Evolutionary conservation across 2,113 vertebrate genomes (phyloP), one percentile per base, ranked within the genome.

Genomic region (Agapornis roseicollis): DNA sequence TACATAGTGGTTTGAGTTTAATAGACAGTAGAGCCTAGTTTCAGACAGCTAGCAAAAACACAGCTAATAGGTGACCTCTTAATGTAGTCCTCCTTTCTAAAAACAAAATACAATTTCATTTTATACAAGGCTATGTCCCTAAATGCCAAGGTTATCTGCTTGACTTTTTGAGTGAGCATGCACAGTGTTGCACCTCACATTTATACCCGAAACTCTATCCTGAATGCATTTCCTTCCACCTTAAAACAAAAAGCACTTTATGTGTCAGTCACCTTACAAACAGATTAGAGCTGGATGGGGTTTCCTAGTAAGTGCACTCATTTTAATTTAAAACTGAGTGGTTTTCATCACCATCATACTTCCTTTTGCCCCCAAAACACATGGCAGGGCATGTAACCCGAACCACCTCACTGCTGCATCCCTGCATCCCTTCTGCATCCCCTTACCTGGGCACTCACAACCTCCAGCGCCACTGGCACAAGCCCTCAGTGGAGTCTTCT

Each of bases 71-170:
- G 98, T 98, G 98, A 98, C 98, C 97, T 98, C 97, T 98, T 98
- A 98, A 99, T 98, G 98, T 96, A 98, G 98, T 98, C 96, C 96
- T 92, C 94, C 95, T 98, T 97, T 92, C 90, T 85, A 95, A 97
- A 98, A 92, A 97, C 90, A 96, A 98, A 98, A 98, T 93, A 97
- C 94, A 93, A 95, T 96, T 97, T 91, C 72, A 19, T 94, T 97
- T 97, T 92, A 95, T 92, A 64, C 94, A 82, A 93, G 96, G 85
- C 95, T 96, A 83, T 84, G 87, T 97, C 98, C 98, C 98, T 97
- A 98, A 99, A 99, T 98, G 98, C 98, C 99, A 99, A 99, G 98
- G 98, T 98, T 98, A 99, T 98, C 96, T 97, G 96, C 96, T 97
- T 93, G 97, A 98, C 98, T 98, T 98, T 97, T 93, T 93, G 90